Evolutionary conservation across 2,113 vertebrate genomes (phyloP).

Genomic region (Seriola rivoliana): DNA sequence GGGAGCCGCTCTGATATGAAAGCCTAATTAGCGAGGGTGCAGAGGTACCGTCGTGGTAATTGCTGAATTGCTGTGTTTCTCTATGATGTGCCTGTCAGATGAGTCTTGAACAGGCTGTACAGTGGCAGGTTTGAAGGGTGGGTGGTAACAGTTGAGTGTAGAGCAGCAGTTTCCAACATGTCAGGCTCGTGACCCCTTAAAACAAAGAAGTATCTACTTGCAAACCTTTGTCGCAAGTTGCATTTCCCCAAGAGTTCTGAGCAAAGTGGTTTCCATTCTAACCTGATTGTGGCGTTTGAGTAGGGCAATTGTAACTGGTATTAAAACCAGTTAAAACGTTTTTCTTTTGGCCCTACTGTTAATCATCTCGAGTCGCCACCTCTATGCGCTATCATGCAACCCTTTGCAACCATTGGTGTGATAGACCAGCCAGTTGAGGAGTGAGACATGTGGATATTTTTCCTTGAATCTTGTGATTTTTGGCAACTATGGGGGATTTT

Average conservation of each 20-base stretch:
- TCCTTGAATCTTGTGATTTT: too few species aligned
- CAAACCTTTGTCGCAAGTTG: neutral
- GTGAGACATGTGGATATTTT: too few species aligned
- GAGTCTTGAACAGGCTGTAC: slow-evolving; percentile 48
- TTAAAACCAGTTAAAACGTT: neutral
- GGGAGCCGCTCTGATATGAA: slow-evolving; percentile 74
- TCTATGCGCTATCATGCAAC: neutral
- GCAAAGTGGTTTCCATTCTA: neutral
- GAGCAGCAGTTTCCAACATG: slow-evolving; percentile 4
- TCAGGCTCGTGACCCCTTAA: slow-evolving; percentile 6
- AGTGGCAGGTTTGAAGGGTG: slow-evolving; percentile 60
- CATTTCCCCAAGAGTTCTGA: neutral
- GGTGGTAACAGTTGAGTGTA: slow-evolving; percentile 51
- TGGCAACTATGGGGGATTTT: too few species aligned
- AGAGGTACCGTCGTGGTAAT: slow-evolving; percentile 75
- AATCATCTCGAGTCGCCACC: neutral
- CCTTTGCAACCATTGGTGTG: neutral
- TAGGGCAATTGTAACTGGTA: neutral
- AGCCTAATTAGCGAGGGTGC: slow-evolving; percentile 77
- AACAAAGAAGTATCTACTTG: slow-evolving; percentile 7
- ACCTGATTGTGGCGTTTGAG: neutral
- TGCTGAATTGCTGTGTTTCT: slow-evolving; percentile 64
- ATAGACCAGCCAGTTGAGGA: neutral
- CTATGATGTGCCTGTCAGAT: slow-evolving; percentile 61
- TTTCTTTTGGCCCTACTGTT: neutral